Conservation (phyloP, 2,888 invertebrate genomes). For the Elaeidobius kamerunicus region DNA sequence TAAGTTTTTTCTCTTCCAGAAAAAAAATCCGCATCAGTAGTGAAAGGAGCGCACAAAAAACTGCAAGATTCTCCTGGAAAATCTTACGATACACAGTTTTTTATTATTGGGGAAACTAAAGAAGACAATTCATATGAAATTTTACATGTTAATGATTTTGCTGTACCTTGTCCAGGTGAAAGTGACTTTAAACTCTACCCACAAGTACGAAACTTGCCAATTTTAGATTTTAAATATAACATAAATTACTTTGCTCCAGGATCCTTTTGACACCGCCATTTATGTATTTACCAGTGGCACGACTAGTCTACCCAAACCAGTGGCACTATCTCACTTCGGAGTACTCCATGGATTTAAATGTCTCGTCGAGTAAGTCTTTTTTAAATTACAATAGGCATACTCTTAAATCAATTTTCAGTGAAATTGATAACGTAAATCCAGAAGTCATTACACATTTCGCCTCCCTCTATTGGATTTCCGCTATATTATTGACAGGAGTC, state of each 20-base stretch:
- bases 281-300: slow-evolving; percentile 44
- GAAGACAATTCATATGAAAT: not conserved
- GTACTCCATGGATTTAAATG: slow-evolving; percentile 16
- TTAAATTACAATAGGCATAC: not conserved
- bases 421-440: slow-evolving; percentile 19
- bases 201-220: too few relatives aligned
- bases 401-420: slow-evolving; percentile 9
- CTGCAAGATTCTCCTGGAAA: not conserved
- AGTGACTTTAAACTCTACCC: slow-evolving; percentile 7
- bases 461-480: slow-evolving; percentile 26
- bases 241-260: too few relatives aligned
- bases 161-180: slow-evolving; percentile 3
- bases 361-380: slow-evolving; percentile 23
- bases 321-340: slow-evolving; percentile 36
- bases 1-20: not conserved
- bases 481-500: slow-evolving; percentile 12
- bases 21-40: slow-evolving; percentile 2
- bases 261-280: slow-evolving; percentile 16
- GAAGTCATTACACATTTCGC: slow-evolving; percentile 20
- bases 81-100: not conserved
- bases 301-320: slow-evolving; percentile 42
- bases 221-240: too few relatives aligned
- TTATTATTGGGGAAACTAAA: slow-evolving; percentile 6
- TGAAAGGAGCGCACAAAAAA: slow-evolving; percentile 9
- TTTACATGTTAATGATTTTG: slow-evolving; percentile 4